Conservation (phyloP, 2,113 vertebrate genomes). For the Chloroceryle aenea region DNA sequence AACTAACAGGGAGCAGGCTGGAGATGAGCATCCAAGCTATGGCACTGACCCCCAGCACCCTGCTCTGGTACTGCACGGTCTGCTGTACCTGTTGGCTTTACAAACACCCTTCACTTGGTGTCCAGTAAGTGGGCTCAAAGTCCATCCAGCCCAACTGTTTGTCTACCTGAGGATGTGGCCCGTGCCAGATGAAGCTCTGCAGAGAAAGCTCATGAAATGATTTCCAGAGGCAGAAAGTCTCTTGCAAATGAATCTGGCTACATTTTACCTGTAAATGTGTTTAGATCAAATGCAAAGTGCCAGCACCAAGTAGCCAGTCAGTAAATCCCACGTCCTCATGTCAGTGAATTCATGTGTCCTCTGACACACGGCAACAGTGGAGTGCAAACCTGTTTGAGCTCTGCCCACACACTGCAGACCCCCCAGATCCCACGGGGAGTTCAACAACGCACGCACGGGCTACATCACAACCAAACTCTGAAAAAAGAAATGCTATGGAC, state of each 20-base stretch:
- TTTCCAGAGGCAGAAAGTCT: not conserved
- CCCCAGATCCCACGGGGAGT: not conserved
- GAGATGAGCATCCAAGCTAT: accelerated
- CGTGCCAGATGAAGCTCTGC: not conserved
- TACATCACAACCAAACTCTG: not conserved
- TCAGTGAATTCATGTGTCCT: not conserved
- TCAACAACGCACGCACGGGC: not conserved
- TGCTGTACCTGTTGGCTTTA: not conserved
- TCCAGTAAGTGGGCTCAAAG: not conserved
- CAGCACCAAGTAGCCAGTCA: not conserved
- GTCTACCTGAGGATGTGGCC: not conserved
- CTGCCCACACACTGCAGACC: not conserved
- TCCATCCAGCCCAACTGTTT: not conserved
- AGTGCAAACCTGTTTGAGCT: not conserved
- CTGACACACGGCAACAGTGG: not conserved
- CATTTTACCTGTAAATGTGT: not conserved
- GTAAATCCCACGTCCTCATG: not conserved
- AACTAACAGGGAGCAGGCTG: not conserved
- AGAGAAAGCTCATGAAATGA: not conserved
- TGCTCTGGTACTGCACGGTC: not conserved
- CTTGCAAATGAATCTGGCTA: not conserved
- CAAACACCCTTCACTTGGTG: not conserved
- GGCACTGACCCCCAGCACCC: not conserved
- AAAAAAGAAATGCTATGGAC: not conserved
- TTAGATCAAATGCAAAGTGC: not conserved